phyloP scores from a whole-genome alignment of 2,888 invertebrate genomes.

The Ochropacha duplaris region DNA sequence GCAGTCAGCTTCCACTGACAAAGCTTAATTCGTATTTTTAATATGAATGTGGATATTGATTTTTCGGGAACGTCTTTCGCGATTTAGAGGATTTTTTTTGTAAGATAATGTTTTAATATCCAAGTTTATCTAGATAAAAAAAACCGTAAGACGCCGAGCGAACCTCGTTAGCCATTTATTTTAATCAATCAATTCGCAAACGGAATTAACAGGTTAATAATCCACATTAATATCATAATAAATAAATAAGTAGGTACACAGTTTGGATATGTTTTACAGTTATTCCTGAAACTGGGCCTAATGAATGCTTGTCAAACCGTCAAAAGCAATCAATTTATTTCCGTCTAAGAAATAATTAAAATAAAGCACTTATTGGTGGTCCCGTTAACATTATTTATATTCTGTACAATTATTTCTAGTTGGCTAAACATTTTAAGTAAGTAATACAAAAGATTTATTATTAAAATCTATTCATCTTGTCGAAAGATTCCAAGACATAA shows the following conservation, averaged over 20 bases:
- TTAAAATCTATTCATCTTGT: background rate
- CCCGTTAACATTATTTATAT: background rate
- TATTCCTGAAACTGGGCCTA: constrained; percentile 15
- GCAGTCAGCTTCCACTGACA: too few relatives aligned
- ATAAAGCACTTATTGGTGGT: background rate
- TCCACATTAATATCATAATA: background rate
- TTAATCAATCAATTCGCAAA: too few relatives aligned
- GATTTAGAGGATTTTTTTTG: too few relatives aligned
- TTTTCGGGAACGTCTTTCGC: too few relatives aligned
- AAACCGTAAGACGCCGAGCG: too few relatives aligned
- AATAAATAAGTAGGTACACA: background rate
- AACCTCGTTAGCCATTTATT: too few relatives aligned
- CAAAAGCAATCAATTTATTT: constrained; percentile 17
- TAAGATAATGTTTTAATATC: too few relatives aligned
- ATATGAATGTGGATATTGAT: too few relatives aligned
- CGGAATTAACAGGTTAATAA: background rate
- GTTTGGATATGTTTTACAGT: constrained; percentile 17
- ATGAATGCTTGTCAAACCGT: constrained; percentile 21
- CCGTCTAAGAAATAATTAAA: constrained; percentile 9
- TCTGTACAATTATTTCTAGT: background rate
- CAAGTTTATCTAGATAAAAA: too few relatives aligned
- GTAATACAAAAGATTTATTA: too few relatives aligned
- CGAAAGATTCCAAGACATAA: background rate
- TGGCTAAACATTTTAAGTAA: background rate
- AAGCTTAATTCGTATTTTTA: too few relatives aligned